phyloP scores from a whole-genome alignment of 2,113 vertebrate species.

The Hypomesus transpacificus region DNA sequence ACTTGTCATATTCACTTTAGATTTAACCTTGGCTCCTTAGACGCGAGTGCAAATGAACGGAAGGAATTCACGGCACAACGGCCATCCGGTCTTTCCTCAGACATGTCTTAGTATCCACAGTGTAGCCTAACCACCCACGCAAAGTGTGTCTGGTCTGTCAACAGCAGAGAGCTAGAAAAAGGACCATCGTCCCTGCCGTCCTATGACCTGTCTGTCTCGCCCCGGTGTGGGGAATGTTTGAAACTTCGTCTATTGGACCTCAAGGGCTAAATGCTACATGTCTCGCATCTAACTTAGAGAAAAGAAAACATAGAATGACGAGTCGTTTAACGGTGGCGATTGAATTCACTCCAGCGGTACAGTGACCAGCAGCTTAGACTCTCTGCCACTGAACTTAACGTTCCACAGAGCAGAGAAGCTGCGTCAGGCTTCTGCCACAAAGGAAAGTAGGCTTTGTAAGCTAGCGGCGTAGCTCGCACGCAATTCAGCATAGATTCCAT shows the following conservation, averaged over 20 bases:
- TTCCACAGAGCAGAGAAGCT: conserved; percentile 17
- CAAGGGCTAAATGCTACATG: conserved; percentile 62
- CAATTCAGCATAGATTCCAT: conserved; percentile 1
- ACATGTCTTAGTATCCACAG: not conserved
- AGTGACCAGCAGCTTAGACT: conserved; percentile 53
- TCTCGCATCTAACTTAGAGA: conserved; percentile 43
- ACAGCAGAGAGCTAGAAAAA: not conserved
- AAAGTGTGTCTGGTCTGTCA: no score
- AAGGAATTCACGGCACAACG: not conserved
- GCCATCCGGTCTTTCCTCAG: not conserved
- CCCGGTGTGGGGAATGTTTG: conserved; percentile 5
- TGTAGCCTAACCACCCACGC: no score
- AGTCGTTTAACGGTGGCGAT: conserved; percentile 60
- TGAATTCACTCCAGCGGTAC: conserved; percentile 43
- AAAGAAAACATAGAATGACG: conserved; percentile 61
- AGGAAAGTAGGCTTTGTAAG: no score
- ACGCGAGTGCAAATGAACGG: not conserved
- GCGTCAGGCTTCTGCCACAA: no score
- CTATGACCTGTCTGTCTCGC: conserved; percentile 49
- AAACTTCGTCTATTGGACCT: conserved; percentile 29
- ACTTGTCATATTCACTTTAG: conserved; percentile 1
- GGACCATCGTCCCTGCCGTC: conserved; percentile 34
- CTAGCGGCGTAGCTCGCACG: conserved; percentile 18
- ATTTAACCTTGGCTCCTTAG: not conserved
- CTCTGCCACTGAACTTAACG: conserved; percentile 24